Base-by-base conservation (phyloP, 1,140 invertebrate species). In the Platyscapa corneri region DNA sequence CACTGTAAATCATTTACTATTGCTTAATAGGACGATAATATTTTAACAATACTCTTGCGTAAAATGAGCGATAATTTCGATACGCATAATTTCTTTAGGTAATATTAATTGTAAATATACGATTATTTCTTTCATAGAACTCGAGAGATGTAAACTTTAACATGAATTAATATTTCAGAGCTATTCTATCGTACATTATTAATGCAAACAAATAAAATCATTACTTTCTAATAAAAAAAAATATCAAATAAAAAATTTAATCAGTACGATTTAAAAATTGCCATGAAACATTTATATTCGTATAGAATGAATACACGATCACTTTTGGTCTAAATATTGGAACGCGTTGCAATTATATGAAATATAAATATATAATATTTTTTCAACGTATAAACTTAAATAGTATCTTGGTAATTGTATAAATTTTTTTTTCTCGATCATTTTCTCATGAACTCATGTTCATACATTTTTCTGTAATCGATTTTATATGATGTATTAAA, bases 51-150 rank as follows among this genome's bases (percentile, higher is more conserved):
- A 72, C 34, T 76, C 34, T 3, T 42, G 42, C 12, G 60, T 83
- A 1, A 65, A 64, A 64, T 8, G 46, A 76, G 76, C 10, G 3
- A 56, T n/a, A 49, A 34, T n/a, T n/a, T n/a, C n/a, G n/a, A 74
- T 23, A 49, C 46, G 34, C 46, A 60, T 32, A 16, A 42, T 75
- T 82, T 82, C 81, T 82, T 82, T 74, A 49, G 70, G 30, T 74
- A 56, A 72, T 27, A n/a, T 53, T 53, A 72, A 82, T 74, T 8
- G 78, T 37, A n/a, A 34, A 14, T 32, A 72, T 56, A 70, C 42
- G 14, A 82, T n/a, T n/a, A n/a, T 14, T 53, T 70, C 7, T 49
- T n/a, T 56, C 23, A 32, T 82, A 42, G 39, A 74, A 74, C 46
- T 46, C 39, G 0, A 16, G 12, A 46, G 72, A 12, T 42, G 10